Conservation (phyloP, 2,797 vertebrate species). For the Mormyrus proboscirostris region DNA sequence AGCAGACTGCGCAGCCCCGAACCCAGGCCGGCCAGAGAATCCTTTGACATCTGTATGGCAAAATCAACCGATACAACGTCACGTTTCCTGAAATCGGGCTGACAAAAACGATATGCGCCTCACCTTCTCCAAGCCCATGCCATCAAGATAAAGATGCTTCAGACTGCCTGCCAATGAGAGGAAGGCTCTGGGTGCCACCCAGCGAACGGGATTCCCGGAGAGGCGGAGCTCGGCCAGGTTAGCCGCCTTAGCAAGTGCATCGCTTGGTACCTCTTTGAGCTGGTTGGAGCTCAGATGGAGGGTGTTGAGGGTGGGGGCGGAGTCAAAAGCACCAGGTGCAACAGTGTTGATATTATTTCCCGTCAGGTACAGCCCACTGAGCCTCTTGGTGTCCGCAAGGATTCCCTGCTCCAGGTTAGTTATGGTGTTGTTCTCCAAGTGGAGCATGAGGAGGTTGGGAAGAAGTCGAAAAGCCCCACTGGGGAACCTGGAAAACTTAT, state of each 20-base stretch:
- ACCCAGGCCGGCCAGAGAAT: constrained; percentile 72
- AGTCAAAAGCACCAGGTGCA: constrained; percentile 57
- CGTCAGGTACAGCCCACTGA: constrained; percentile 74
- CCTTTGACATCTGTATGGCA: constrained; percentile 65
- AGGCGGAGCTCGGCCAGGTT: constrained; percentile 73
- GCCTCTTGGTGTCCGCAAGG: constrained; percentile 51
- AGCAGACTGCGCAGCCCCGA: constrained; percentile 70
- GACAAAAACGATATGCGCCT: not conserved
- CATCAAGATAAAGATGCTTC: constrained; percentile 79
- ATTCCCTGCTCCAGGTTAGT: constrained; percentile 53
- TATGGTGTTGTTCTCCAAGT: constrained; percentile 77
- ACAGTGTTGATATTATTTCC: constrained; percentile 64
- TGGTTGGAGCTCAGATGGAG: constrained; percentile 77
- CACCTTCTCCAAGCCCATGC: constrained; percentile 77
- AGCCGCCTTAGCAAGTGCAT: constrained; percentile 54
- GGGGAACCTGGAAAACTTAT: constrained; percentile 68
- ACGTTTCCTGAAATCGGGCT: not conserved
- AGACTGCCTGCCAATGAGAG: constrained; percentile 60
- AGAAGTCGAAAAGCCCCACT: constrained; percentile 63
- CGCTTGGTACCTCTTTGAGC: constrained; percentile 71
- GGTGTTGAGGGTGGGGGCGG: constrained; percentile 66
- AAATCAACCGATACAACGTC: not conserved
- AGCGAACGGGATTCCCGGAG: constrained; percentile 69
- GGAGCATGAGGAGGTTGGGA: constrained; percentile 75
- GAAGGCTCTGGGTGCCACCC: constrained; percentile 63